A percentile compares a stretch with the other conserved stretches of the same genome.
Conservation (phyloP, 2,888 invertebrate species). For the Notocelia uddmanniana region DNA sequence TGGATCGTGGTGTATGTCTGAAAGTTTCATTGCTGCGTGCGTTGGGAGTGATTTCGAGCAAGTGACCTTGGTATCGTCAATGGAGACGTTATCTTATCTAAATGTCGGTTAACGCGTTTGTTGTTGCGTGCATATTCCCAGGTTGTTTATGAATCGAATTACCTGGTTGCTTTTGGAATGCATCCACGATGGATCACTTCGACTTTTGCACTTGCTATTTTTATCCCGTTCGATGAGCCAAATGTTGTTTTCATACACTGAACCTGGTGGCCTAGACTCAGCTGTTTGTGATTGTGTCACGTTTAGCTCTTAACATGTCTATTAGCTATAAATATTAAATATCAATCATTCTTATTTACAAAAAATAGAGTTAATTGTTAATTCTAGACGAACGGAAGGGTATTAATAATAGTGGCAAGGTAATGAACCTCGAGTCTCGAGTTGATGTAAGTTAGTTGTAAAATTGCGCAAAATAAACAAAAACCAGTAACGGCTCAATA, state of each 20-base stretch:
- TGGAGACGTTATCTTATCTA: conserved; percentile 62
- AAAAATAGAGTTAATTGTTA: neutral
- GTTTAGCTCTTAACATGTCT: conserved; percentile 29
- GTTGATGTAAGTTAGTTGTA: conserved; percentile 61
- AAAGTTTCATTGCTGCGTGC: conserved; percentile 64
- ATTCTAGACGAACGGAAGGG: conserved; percentile 15
- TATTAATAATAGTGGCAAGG: conserved; percentile 34
- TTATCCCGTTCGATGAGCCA: conserved; percentile 28
- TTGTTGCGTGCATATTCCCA: conserved; percentile 42
- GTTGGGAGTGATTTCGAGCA: conserved; percentile 51
- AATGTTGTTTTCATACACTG: conserved; percentile 21
- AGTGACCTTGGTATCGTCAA: conserved; percentile 59
- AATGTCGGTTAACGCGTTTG: conserved; percentile 50
- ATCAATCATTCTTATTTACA: neutral
- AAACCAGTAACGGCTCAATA: conserved; percentile 1
- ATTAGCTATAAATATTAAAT: neutral
- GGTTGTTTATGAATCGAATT: conserved; percentile 59
- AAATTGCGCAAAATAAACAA: too few relatives aligned
- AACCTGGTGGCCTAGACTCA: conserved; percentile 19
- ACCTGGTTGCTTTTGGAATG: conserved; percentile 59
- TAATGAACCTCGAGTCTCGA: conserved; percentile 40
- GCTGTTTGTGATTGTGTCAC: conserved; percentile 20
- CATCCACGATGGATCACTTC: conserved; percentile 53
- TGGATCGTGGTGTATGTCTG: conserved; percentile 48
- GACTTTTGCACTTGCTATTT: conserved; percentile 48